Conservation (phyloP, 2,797 vertebrate species). For the Uromys caudimaculatus region DNA sequence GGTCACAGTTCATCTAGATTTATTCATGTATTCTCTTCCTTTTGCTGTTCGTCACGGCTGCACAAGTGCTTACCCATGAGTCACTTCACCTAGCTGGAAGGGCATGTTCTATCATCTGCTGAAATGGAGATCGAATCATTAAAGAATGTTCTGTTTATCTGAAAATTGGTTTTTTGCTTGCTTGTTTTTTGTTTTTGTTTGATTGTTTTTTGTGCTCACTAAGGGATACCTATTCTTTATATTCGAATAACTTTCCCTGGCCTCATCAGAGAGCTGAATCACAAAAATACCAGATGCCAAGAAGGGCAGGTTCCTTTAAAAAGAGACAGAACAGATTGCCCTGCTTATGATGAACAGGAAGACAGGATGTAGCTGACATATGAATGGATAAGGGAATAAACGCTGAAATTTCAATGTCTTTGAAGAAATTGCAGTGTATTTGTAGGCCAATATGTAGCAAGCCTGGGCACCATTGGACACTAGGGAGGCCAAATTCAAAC, state of each 20-base stretch:
- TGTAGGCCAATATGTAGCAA: background rate
- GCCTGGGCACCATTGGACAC: accelerated
- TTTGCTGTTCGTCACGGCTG: background rate
- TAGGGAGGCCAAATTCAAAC: background rate
- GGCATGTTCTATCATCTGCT: background rate
- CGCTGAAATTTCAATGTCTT: background rate
- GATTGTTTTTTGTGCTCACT: background rate
- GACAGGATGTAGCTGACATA: background rate
- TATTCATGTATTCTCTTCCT: constrained; percentile 1
- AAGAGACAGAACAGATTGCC: background rate
- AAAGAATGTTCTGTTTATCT: background rate
- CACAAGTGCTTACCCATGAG: background rate
- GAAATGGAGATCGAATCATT: background rate
- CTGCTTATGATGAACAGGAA: background rate
- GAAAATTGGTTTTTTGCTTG: background rate
- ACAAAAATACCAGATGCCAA: background rate
- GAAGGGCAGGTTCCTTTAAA: background rate
- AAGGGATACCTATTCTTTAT: background rate
- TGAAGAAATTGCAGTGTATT: background rate
- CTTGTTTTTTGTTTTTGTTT: background rate
- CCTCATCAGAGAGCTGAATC: background rate
- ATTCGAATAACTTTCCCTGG: background rate
- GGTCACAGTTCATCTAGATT: background rate
- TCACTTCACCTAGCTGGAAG: background rate
- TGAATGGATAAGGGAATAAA: background rate